Percentiles rank a stretch among this genome's conserved stretches.
Conservation (phyloP, 2,888 invertebrate genomes). For the Trichogramma dendrolimi region DNA sequence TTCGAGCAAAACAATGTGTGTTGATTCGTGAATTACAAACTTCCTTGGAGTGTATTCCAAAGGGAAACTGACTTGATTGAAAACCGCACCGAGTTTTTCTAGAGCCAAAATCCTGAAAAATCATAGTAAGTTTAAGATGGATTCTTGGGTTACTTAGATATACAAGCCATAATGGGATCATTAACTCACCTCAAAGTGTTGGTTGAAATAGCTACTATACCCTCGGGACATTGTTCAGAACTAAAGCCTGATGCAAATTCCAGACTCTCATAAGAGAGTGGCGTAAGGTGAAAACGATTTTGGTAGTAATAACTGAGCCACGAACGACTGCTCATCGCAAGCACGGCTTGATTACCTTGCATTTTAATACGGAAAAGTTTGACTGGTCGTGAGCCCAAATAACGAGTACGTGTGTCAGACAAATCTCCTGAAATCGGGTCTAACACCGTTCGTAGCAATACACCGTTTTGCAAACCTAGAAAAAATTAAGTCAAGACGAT, state of each 20-base stretch:
- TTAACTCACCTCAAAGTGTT: constrained; percentile 68
- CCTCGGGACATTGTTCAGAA: constrained; percentile 97
- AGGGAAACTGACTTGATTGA: constrained; percentile 91
- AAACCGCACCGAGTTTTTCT: constrained; percentile 96
- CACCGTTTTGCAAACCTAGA: constrained; percentile 85
- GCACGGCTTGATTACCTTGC: constrained; percentile 93
- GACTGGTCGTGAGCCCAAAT: constrained; percentile 91
- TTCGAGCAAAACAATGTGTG: constrained; percentile 86
- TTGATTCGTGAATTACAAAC: constrained; percentile 90
- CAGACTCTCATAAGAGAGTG: constrained; percentile 90
- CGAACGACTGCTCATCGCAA: constrained; percentile 95
- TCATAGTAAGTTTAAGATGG: neutral
- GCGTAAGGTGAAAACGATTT: constrained; percentile 91
- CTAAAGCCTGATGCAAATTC: constrained; percentile 97
- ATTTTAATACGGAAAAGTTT: constrained; percentile 93
- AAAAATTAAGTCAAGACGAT: constrained; percentile 5
- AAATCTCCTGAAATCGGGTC: constrained; percentile 95
- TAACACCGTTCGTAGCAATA: constrained; percentile 84
- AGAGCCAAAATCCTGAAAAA: constrained; percentile 79
- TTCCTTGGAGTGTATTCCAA: constrained; percentile 94
- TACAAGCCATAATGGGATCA: neutral
- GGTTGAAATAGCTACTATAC: constrained; percentile 97
- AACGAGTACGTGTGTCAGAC: constrained; percentile 94
- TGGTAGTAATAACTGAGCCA: constrained; percentile 99
- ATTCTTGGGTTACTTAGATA: neutral